Evolutionary conservation across 2,888 invertebrate species (phyloP).

Genomic region (Cephus pulcher): DNA sequence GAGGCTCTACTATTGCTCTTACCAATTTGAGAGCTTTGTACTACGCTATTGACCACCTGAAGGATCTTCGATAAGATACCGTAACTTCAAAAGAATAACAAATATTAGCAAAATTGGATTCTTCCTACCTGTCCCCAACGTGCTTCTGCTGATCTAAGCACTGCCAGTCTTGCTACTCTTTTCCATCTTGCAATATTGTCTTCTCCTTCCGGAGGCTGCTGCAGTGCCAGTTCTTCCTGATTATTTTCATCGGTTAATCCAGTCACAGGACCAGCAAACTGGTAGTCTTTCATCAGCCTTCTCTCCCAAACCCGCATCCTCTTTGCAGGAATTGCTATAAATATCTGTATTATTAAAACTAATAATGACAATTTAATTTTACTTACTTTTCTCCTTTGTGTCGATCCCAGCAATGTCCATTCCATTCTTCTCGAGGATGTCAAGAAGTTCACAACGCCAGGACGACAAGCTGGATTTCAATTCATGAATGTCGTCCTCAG

Average conservation of each 20-base stretch:
- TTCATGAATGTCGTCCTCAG: constrained; percentile 95
- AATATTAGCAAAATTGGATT: constrained; percentile 64
- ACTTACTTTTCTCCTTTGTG: constrained; percentile 79
- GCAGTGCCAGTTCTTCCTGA: constrained; percentile 59
- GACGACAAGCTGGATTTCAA: constrained; percentile 94
- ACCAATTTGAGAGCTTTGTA: constrained; percentile 81
- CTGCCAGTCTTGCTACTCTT: constrained; percentile 80
- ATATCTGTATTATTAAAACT: background rate
- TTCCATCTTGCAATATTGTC: constrained; percentile 68
- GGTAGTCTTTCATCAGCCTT: constrained; percentile 89
- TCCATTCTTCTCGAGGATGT: constrained; percentile 88
- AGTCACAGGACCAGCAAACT: constrained; percentile 79
- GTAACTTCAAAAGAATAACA: background rate
- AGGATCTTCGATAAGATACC: constrained; percentile 8
- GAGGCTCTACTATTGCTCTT: constrained; percentile 78
- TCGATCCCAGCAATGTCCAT: constrained; percentile 84
- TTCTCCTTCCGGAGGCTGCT: constrained; percentile 52
- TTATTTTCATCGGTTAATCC: constrained; percentile 70
- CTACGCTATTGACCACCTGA: constrained; percentile 46
- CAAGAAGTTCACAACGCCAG: constrained; percentile 90
- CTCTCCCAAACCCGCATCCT: constrained; percentile 88
- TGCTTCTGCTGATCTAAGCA: constrained; percentile 75
- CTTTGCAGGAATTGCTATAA: constrained; percentile 77
- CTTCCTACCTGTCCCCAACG: constrained; percentile 81
- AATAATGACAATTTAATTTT: background rate